Evolutionary conservation across 1,140 invertebrate genomes (phyloP).

Genomic region (Drosophila ficusphila): DNA sequence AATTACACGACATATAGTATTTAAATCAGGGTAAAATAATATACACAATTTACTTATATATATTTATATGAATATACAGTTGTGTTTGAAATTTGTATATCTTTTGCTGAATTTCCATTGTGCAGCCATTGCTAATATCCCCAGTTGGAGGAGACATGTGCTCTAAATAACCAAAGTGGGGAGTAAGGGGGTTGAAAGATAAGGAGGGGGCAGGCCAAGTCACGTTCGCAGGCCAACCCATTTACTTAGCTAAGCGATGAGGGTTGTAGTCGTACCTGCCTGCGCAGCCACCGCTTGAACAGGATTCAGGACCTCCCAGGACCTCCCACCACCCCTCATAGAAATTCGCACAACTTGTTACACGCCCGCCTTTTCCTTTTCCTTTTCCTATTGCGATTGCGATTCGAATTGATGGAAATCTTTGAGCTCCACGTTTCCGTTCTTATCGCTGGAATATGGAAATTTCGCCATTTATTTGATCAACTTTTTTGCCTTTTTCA

Average conservation of each 20-base stretch:
- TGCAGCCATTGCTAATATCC: conserved; percentile 45
- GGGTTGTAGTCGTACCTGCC: conserved; percentile 68
- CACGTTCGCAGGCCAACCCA: conserved; percentile 76
- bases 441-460: conserved; percentile 78
- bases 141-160: conserved; percentile 30
- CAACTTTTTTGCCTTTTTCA: conserved; percentile 79
- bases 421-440: conserved; percentile 69
- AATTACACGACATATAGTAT: too few relatives aligned
- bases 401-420: conserved; percentile 70
- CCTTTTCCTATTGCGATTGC: conserved; percentile 23
- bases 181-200: background rate
- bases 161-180: conserved; percentile 33
- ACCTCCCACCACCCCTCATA: conserved; percentile 26
- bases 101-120: conserved; percentile 31
- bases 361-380: conserved; percentile 35
- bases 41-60: too few relatives aligned
- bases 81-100: background rate
- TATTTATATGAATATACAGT: background rate
- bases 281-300: conserved; percentile 8
- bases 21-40: too few relatives aligned
- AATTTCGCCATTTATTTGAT: conserved; percentile 81
- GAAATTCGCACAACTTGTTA: conserved; percentile 74
- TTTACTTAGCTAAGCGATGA: conserved; percentile 81
- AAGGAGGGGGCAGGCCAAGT: conserved; percentile 37
- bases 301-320: conserved; percentile 9